A percentile compares a stretch with the other conserved stretches of the same genome.
These are phyloP conservation scores for Thalassaphorura encarpata DNA, from an alignment of 1,140 invertebrate species.

Conservation along the genomic window DNA sequence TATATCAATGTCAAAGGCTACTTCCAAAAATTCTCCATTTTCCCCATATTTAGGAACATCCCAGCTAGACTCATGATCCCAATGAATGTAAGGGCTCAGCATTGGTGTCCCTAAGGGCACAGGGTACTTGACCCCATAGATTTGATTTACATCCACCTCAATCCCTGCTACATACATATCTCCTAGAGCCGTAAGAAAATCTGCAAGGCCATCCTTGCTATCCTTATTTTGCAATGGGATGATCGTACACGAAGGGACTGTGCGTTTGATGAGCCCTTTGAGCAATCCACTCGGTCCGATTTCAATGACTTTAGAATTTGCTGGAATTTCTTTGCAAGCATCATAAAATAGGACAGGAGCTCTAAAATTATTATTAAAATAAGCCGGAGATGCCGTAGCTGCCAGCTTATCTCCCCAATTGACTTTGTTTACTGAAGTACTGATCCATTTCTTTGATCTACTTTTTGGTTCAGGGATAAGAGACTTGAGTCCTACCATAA, in stretches of 20 bases:
- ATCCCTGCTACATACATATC: slow-evolving; percentile 70
- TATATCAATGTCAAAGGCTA: neutral
- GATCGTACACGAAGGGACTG: slow-evolving; percentile 48
- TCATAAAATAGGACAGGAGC: slow-evolving; percentile 55
- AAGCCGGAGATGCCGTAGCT: slow-evolving; percentile 72
- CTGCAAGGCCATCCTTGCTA: slow-evolving; percentile 54
- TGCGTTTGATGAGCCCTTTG: slow-evolving; percentile 77
- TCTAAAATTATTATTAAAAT: slow-evolving; percentile 92
- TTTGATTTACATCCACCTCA: neutral
- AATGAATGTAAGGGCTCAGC: neutral
- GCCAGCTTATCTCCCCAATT: slow-evolving; percentile 70
- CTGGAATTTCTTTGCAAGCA: slow-evolving; percentile 69
- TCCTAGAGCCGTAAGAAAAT: slow-evolving; percentile 59
- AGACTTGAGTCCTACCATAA: neutral
- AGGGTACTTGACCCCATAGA: neutral
- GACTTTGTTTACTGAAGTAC: slow-evolving; percentile 78
- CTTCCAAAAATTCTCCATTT: neutral
- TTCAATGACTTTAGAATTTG: slow-evolving; percentile 80
- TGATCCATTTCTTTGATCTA: slow-evolving; percentile 74
- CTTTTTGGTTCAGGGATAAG: slow-evolving; percentile 50
- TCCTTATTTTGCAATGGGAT: slow-evolving; percentile 64
- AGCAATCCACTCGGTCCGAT: slow-evolving; percentile 83
- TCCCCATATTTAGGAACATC: neutral
- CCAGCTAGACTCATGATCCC: neutral
- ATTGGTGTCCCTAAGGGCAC: neutral